phyloP scores from a whole-genome alignment of 2,888 invertebrate species.

The Caenorhabditis plicata region DNA sequence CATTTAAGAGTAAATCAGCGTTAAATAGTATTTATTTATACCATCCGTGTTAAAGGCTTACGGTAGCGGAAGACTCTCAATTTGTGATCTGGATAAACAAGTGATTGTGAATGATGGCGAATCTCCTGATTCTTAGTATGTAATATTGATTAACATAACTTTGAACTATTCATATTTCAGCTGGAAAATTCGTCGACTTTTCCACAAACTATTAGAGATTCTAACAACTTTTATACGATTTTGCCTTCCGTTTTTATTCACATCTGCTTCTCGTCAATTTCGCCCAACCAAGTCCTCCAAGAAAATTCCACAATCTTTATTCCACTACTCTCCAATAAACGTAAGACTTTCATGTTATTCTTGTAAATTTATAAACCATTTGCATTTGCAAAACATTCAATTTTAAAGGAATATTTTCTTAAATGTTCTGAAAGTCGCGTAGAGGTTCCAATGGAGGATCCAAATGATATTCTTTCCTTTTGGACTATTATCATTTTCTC shows the following conservation, averaged over 20 bases:
- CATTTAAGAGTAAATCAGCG: slow-evolving; percentile 28
- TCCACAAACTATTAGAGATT: slow-evolving; percentile 13
- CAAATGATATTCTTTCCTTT: too few relatives aligned
- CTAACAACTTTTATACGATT: slow-evolving; percentile 8
- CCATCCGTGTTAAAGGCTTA: slow-evolving; percentile 29
- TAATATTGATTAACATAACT: not conserved
- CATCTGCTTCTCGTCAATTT: not conserved
- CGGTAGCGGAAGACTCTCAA: slow-evolving; percentile 43
- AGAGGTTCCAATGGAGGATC: too few relatives aligned
- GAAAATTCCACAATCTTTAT: not conserved
- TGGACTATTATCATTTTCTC: too few relatives aligned
- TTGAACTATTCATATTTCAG: not conserved
- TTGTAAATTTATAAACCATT: too few relatives aligned
- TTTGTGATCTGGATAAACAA: slow-evolving; percentile 38
- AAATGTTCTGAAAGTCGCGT: too few relatives aligned
- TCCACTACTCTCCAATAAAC: not conserved
- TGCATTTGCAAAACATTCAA: too few relatives aligned
- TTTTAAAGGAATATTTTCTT: too few relatives aligned
- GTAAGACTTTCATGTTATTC: too few relatives aligned
- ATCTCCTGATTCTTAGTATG: not conserved
- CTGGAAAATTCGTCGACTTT: slow-evolving; percentile 3
- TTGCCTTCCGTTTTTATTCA: slow-evolving; percentile 18
- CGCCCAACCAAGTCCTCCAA: not conserved
- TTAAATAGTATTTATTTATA: not conserved
- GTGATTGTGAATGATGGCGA: not conserved